phyloP scores from a whole-genome alignment of 2,797 vertebrate species.

The Neopelma chrysocephalum region DNA sequence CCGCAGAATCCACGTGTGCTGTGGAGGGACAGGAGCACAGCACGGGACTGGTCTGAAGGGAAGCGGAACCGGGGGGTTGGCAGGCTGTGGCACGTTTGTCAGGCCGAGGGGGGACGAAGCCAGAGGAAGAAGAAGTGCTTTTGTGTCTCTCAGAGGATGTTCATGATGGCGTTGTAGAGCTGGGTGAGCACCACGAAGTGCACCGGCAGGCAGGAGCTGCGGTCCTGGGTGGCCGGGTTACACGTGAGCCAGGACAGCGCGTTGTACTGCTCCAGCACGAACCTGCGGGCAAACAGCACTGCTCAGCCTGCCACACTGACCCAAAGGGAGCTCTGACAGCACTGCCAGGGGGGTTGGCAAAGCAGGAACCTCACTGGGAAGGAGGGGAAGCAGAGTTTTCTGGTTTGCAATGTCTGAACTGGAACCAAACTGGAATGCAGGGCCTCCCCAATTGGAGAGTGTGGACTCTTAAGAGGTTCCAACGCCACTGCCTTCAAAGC shows the following conservation, averaged over 20 bases:
- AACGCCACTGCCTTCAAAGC: too few species aligned
- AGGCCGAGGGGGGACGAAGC: neutral
- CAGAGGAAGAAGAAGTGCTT: conserved; percentile 71
- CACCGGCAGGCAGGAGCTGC: conserved; percentile 96
- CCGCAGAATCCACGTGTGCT: conserved; percentile 60
- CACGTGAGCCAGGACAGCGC: conserved; percentile 98
- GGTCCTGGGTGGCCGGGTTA: conserved; percentile 94
- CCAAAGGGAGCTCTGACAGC: fast-evolving
- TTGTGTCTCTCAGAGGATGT: conserved; percentile 81
- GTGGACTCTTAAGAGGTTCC: neutral
- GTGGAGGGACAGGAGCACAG: conserved; percentile 55
- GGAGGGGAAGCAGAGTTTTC: fast-evolving
- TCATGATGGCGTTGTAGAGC: conserved; percentile 98
- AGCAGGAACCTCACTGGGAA: neutral
- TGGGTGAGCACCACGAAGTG: conserved; percentile 96
- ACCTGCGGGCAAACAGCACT: conserved; percentile 75
- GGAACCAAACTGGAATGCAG: neutral
- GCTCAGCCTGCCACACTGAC: too few species aligned
- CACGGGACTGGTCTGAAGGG: conserved; percentile 60
- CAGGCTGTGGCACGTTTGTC: conserved; percentile 33
- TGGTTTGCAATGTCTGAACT: neutral
- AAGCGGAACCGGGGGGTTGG: conserved; percentile 16
- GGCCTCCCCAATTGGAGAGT: neutral
- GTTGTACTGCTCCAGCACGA: conserved; percentile 98
- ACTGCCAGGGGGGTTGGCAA: neutral